Percentiles rank a stretch among this genome's conserved stretches.
phyloP scores from a whole-genome alignment of 2,888 invertebrate species.

The Lasioglossum zephyrum region DNA sequence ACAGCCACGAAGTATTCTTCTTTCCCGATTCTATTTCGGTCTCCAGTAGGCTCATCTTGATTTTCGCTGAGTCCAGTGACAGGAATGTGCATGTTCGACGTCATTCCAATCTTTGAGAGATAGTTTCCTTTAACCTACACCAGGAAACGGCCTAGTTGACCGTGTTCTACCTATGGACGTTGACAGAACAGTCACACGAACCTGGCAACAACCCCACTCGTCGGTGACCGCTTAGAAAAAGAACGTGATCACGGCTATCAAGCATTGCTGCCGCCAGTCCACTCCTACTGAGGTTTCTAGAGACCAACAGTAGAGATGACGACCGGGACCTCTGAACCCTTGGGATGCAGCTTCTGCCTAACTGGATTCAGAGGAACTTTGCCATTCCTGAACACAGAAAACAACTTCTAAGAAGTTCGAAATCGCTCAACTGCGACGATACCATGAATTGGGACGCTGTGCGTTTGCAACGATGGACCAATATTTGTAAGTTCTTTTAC shows the following conservation, averaged over 20 bases:
- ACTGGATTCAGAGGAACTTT: neutral
- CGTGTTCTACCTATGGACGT: too few relatives aligned
- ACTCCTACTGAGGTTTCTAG: neutral
- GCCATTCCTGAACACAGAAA: too few relatives aligned
- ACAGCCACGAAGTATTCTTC: neutral
- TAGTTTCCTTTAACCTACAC: neutral
- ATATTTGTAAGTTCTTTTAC: neutral
- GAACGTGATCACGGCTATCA: too few relatives aligned
- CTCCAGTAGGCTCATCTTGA: neutral
- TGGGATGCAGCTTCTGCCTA: neutral
- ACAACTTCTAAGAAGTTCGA: neutral
- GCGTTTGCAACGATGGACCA: constrained; percentile 1
- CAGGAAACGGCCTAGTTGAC: neutral
- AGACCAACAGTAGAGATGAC: neutral
- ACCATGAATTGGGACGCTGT: neutral
- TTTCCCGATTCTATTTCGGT: neutral
- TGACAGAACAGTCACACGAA: too few relatives aligned
- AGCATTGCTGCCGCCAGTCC: neutral
- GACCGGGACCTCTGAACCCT: neutral
- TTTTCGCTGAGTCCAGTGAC: neutral
- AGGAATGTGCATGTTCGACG: neutral
- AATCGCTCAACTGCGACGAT: neutral
- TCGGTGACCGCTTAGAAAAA: too few relatives aligned
- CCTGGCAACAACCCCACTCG: too few relatives aligned
- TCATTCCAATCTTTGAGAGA: neutral